phyloP scores from a whole-genome alignment of 2,797 vertebrate species.

The Diplodus puntazzo region DNA sequence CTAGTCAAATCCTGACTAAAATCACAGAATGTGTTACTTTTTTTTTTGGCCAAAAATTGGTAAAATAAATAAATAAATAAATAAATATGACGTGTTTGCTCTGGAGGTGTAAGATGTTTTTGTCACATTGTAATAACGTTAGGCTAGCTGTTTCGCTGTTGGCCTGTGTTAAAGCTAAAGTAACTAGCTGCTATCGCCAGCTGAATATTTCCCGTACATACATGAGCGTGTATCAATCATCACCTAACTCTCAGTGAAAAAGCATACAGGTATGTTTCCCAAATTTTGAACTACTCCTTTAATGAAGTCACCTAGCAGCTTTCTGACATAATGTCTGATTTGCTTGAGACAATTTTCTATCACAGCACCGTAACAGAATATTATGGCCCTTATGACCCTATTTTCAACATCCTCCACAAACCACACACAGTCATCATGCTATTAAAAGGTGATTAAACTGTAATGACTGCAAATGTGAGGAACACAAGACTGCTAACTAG shows the following conservation, averaged over 20 bases:
- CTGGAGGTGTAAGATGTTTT: no score
- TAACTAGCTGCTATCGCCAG: neutral
- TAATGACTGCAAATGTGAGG: slow-evolving; percentile 40
- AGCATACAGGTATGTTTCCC: neutral
- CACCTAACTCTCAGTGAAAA: neutral
- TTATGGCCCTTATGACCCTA: slow-evolving; percentile 17
- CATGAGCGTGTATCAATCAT: no score
- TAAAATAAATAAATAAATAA: no score
- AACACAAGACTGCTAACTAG: slow-evolving; percentile 44
- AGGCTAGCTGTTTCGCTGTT: neutral
- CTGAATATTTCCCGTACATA: neutral
- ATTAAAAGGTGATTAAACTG: slow-evolving; percentile 33
- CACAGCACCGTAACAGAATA: no score
- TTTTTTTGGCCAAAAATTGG: no score
- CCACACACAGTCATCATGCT: slow-evolving; percentile 1
- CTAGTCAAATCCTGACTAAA: neutral
- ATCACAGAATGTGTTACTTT: no score
- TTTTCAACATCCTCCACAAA: slow-evolving; percentile 17
- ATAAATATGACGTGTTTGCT: no score
- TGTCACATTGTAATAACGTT: no score
- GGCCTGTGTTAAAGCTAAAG: neutral
- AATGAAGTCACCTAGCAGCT: neutral
- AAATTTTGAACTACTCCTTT: neutral
- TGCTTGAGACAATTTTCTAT: no score
- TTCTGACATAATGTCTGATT: no score